phyloP scores from a whole-genome alignment of 2,797 vertebrate genomes.

The Rhodeus uyekii region DNA sequence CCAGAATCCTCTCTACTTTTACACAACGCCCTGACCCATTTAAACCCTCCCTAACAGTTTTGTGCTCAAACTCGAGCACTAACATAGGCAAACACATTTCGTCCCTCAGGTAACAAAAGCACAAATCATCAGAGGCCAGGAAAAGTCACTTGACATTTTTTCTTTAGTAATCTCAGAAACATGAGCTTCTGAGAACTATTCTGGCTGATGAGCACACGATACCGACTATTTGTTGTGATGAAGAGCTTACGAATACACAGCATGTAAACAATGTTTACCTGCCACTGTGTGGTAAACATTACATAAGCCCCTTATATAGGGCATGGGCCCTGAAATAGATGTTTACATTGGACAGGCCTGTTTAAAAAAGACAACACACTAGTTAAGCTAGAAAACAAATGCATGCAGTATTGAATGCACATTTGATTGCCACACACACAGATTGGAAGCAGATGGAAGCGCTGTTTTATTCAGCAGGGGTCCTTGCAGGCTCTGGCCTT shows the following conservation, averaged over 20 bases:
- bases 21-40: slow-evolving; percentile 25
- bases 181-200: neutral
- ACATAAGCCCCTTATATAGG: neutral
- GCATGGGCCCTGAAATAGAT: neutral
- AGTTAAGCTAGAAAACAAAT: slow-evolving; percentile 14
- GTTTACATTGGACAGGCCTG: neutral
- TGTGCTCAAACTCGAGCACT: slow-evolving; percentile 1
- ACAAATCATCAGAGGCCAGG: neutral
- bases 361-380: neutral
- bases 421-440: slow-evolving; percentile 19
- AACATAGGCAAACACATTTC: neutral
- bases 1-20: slow-evolving; percentile 3
- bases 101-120: slow-evolving; percentile 23
- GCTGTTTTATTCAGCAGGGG: slow-evolving; percentile 34
- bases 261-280: neutral
- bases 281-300: neutral
- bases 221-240: neutral
- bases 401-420: slow-evolving; percentile 1
- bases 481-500: slow-evolving; percentile 24
- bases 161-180: neutral
- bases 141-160: neutral
- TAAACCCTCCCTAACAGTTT: slow-evolving; percentile 20
- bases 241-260: neutral
- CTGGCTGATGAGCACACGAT: neutral
- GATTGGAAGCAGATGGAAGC: slow-evolving; percentile 49